Evolutionary conservation across 2,888 invertebrate species (phyloP), one percentile per base, ranked within the genome.

Genomic region (Tenthredo mesomela): DNA sequence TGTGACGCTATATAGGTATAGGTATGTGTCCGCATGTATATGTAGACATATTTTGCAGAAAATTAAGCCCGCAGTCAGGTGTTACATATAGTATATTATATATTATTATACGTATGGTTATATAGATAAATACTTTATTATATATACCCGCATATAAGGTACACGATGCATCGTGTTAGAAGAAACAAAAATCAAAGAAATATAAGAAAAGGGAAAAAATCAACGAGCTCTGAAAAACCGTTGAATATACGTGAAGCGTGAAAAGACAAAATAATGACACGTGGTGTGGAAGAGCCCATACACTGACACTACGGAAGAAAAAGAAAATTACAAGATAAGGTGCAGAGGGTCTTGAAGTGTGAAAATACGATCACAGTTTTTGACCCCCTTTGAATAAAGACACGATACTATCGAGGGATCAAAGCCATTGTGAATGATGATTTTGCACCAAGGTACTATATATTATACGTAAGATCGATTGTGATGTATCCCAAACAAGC

Each of bases 1-100:
- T 61, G 80, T 80, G 61, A 80, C 61, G 61, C 10, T 21, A n/a
- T n/a, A n/a, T n/a, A n/a, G n/a, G n/a, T n/a, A n/a, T n/a, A 21
- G 80, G 33, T 33, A 50, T 25, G 10, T 37, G 37, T 37, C 37
- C 37, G 29, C 12, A 29, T 12, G 33, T 33, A 18, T 6, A 2
- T 33, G 33, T 67, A 12, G 25, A 65, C 29, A 65, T 25, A 78
- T 50, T 80, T 80, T 37, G 58, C 80, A 61, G 21, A 40, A 21
- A 73, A 73, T 43, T 2, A 43, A 43, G 21, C 71, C 33, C 67
- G 15, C 15, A 67, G 33, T 18, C 6, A 50, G 15, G 15, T 50
- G n/a, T n/a, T n/a, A n/a, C n/a, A n/a, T 18, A 15, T 67, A 33
- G 43, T 2, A 43, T 43, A 43, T 43, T 12, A 33, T 2, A 43